These are phyloP conservation scores for Potamarius usumacintae DNA, from an alignment of 2,113 vertebrate genomes.

Conservation along the genomic window DNA sequence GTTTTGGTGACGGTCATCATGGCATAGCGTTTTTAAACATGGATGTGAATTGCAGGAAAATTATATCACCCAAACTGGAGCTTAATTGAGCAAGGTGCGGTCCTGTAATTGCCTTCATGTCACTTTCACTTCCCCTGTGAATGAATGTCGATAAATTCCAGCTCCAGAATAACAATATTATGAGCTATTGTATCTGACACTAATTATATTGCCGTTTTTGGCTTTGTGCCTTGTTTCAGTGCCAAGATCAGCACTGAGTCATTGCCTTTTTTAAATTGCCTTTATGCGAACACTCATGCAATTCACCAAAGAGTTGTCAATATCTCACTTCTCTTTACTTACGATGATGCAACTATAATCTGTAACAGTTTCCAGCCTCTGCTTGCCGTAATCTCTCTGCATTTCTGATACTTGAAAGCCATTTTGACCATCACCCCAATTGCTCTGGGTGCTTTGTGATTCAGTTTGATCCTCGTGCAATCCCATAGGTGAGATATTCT, in stretches of 20 bases:
- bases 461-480: conserved; percentile 12
- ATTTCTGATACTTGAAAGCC: conserved; percentile 18
- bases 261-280: background rate
- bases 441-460: conserved; percentile 12
- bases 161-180: conserved; percentile 48
- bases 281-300: background rate
- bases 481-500: conserved; percentile 9
- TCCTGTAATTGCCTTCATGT: conserved; percentile 66
- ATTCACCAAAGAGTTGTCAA: background rate
- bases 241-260: background rate
- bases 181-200: conserved; percentile 34
- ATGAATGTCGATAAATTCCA: conserved; percentile 62
- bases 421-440: conserved; percentile 5
- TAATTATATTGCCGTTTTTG: conserved; percentile 48
- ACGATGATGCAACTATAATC: background rate
- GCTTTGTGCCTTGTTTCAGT: background rate
- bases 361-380: background rate
- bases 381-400: background rate
- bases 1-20: conserved; percentile 60
- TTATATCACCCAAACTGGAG: conserved; percentile 62
- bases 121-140: conserved; percentile 63
- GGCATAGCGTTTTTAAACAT: conserved; percentile 52
- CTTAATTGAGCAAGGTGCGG: conserved; percentile 66
- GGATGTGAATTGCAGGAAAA: conserved; percentile 50
- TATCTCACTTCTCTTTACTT: background rate